phyloP scores from a whole-genome alignment of 2,797 vertebrate species.

The Sandelia bainsii region DNA sequence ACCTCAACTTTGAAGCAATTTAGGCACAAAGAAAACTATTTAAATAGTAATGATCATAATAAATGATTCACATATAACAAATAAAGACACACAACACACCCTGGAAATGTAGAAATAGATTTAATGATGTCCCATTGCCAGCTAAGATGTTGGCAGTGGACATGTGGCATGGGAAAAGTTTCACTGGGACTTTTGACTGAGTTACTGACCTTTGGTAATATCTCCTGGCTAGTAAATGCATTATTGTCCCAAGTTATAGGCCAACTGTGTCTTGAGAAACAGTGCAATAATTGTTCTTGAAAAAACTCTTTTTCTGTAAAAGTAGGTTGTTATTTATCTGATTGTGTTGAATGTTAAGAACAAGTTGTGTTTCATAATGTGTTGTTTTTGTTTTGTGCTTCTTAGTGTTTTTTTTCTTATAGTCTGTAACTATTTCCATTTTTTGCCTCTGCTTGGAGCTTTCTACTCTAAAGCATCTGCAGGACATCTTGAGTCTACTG shows the following conservation, averaged over 20 bases:
- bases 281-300: background rate
- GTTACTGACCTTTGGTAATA: slow-evolving; percentile 2
- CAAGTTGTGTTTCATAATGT: background rate
- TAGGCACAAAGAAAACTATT: background rate
- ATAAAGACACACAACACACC: background rate
- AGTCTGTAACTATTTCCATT: background rate
- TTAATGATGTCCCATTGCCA: background rate
- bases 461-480: slow-evolving; percentile 10
- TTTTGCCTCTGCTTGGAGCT: background rate
- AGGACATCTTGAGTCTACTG: slow-evolving; percentile 7
- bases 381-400: too few relatives aligned
- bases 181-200: background rate
- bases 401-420: background rate
- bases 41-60: slow-evolving; percentile 1
- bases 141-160: background rate
- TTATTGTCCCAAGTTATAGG: slow-evolving; percentile 12
- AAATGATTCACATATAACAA: slow-evolving; percentile 9
- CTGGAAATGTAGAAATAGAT: background rate
- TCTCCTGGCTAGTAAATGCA: background rate
- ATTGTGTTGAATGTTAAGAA: slow-evolving; percentile 6
- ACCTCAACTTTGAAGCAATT: slow-evolving; percentile 4
- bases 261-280: slow-evolving; percentile 13
- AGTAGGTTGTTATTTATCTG: background rate
- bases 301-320: background rate
- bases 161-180: slow-evolving; percentile 7